Conservation (phyloP, 2,888 invertebrate species). For the Noctua comes region DNA sequence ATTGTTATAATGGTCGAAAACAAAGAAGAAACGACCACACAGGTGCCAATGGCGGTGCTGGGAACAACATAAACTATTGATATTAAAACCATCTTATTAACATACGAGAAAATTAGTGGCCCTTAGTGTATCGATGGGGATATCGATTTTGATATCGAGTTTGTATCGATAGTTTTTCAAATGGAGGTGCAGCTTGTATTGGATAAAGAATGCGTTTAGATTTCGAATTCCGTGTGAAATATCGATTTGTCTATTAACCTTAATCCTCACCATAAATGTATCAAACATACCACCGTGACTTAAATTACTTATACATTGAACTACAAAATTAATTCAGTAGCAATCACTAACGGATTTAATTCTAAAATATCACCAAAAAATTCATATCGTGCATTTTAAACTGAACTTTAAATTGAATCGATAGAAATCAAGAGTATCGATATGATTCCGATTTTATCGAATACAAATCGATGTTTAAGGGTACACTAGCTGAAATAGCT, state of each 20-base stretch:
- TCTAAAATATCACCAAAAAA: constrained; percentile 60
- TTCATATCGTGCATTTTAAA: constrained; percentile 35
- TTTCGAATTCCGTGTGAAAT: not conserved
- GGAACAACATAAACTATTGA: constrained; percentile 75
- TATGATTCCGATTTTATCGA: constrained; percentile 53
- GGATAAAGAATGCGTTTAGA: not conserved
- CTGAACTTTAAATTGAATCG: constrained; percentile 54
- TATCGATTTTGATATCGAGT: constrained; percentile 41
- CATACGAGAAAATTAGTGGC: constrained; percentile 67
- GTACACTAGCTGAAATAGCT: constrained; percentile 64
- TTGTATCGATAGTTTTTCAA: constrained; percentile 16
- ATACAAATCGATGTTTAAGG: constrained; percentile 63
- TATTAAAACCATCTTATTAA: constrained; percentile 78
- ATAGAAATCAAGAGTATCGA: constrained; percentile 57
- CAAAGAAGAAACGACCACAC: constrained; percentile 72
- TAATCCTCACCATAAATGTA: constrained; percentile 21
- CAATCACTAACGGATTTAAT: constrained; percentile 54
- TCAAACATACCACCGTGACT: constrained; percentile 27
- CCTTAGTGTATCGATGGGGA: constrained; percentile 38
- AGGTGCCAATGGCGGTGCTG: constrained; percentile 49
- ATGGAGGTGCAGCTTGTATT: not conserved
- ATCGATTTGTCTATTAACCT: not conserved
- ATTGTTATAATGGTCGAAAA: constrained; percentile 61
- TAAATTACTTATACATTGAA: constrained; percentile 56
- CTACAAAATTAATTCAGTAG: constrained; percentile 61